Conservation (phyloP, 2,113 vertebrate species). For the Thalassoma bifasciatum region DNA sequence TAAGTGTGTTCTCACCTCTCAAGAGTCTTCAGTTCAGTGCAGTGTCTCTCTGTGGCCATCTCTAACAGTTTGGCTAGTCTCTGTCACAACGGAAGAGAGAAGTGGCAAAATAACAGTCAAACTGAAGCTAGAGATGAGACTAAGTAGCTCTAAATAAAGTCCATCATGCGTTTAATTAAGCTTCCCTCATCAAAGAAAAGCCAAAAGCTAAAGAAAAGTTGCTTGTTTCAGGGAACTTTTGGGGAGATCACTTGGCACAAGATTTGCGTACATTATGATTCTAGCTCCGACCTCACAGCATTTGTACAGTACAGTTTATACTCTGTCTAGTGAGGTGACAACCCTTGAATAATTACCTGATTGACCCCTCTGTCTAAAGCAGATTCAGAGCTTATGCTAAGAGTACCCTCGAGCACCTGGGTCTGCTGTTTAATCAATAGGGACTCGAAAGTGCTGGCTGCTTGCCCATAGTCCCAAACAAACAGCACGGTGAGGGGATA, state of each 20-base stretch:
- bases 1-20: conserved; percentile 84
- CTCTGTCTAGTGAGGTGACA: conserved; percentile 8
- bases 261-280: background rate
- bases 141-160: conserved; percentile 18
- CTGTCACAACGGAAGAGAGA: conserved; percentile 79
- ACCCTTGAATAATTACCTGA: conserved; percentile 32
- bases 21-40: conserved; percentile 85
- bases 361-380: conserved; percentile 46
- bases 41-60: conserved; percentile 90
- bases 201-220: conserved; percentile 4
- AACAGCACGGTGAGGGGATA: conserved; percentile 9
- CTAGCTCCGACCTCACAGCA: background rate
- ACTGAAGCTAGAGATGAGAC: background rate
- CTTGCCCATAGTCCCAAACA: conserved; percentile 12
- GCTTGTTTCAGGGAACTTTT: conserved; percentile 15
- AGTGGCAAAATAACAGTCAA: conserved; percentile 43
- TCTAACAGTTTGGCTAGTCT: conserved; percentile 90
- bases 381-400: conserved; percentile 46
- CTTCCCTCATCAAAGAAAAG: too few relatives aligned
- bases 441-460: conserved; percentile 22
- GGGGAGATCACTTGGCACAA: background rate
- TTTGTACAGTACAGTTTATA: background rate
- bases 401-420: conserved; percentile 19
- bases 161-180: background rate
- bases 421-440: conserved; percentile 56